Evolutionary conservation across 2,113 vertebrate species (phyloP).

Genomic region (Trogon surrucura): DNA sequence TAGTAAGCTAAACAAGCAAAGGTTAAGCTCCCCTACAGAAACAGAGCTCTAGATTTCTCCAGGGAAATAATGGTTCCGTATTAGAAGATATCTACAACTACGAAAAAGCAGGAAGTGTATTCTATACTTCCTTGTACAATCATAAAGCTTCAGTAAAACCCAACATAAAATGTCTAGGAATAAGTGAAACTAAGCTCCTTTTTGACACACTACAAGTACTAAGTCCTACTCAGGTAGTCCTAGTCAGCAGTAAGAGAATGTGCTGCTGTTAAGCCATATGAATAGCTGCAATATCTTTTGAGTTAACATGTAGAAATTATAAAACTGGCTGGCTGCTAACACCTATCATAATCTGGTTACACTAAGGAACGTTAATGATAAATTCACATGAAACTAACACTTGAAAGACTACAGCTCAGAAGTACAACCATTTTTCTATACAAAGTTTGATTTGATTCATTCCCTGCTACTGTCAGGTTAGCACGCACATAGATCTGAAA

Average conservation of each 20-base stretch:
- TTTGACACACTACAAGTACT: neutral
- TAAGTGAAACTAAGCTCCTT: neutral
- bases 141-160: neutral
- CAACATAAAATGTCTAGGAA: neutral
- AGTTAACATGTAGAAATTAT: neutral
- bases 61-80: neutral
- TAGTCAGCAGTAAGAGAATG: neutral
- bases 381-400: neutral
- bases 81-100: neutral
- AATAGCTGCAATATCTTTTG: neutral
- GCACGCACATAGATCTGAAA: neutral
- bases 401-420: neutral
- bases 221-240: neutral
- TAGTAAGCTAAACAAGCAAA: neutral
- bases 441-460: neutral
- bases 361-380: neutral
- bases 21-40: neutral
- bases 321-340: neutral
- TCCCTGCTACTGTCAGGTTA: neutral
- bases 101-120: fast-evolving
- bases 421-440: neutral
- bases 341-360: neutral
- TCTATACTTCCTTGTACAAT: neutral
- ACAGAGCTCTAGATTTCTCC: neutral
- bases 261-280: fast-evolving